Conservation (phyloP, 2,888 invertebrate genomes). For the Eupithecia tripunctaria region DNA sequence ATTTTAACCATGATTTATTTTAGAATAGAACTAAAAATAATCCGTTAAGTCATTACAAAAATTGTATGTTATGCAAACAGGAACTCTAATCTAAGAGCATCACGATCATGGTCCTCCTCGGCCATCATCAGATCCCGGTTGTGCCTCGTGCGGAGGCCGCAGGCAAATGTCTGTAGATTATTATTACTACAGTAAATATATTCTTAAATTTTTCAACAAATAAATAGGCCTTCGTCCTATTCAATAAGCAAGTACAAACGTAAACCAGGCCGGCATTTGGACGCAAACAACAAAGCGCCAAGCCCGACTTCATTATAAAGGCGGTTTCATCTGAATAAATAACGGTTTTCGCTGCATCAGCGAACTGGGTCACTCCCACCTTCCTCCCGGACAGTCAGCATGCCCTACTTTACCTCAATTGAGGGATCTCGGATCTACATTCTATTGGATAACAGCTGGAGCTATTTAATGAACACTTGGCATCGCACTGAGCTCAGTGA, state of each 20-base stretch:
- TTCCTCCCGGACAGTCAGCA: slow-evolving; percentile 19
- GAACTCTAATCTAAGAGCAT: no score
- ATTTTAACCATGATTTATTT: no score
- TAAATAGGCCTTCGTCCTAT: background rate
- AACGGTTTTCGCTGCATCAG: slow-evolving; percentile 20
- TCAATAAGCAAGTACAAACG: background rate
- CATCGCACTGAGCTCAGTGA: background rate
- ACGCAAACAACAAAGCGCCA: background rate
- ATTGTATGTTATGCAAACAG: background rate
- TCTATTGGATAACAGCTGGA: slow-evolving; percentile 1
- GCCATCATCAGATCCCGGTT: no score
- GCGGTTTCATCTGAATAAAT: slow-evolving; percentile 26
- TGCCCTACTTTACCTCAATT: slow-evolving; percentile 24
- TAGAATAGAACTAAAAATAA: no score
- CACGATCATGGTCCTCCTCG: no score
- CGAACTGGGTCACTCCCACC: slow-evolving; percentile 22
- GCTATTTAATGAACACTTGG: background rate
- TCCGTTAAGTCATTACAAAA: no score
- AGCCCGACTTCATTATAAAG: slow-evolving; percentile 10
- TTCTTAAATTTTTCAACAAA: no score
- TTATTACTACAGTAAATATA: no score
- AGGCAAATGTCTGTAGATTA: no score
- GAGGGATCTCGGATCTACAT: background rate
- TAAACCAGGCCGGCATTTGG: background rate
- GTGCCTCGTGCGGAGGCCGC: no score